Conservation (phyloP, 2,113 vertebrate genomes). For the Tricholaema leucomelas region DNA sequence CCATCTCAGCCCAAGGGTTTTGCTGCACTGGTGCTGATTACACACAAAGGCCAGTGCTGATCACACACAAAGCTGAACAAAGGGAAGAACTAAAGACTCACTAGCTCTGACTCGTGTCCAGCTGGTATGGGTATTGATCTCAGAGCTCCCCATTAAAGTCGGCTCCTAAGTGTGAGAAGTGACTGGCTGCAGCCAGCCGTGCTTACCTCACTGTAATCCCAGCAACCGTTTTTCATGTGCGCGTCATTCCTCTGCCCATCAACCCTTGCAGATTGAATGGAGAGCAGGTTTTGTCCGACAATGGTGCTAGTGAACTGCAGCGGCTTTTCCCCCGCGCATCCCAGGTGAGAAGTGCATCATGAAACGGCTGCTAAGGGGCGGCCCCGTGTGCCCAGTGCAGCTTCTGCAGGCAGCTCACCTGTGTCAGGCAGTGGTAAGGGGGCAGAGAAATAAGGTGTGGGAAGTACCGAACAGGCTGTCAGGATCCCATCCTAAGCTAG, state of each 20-base stretch:
- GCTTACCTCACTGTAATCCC: background rate
- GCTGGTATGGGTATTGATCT: background rate
- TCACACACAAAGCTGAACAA: background rate
- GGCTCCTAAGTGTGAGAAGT: background rate
- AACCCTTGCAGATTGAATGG: background rate
- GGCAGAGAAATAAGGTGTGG: background rate
- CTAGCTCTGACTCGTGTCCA: background rate
- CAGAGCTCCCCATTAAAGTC: background rate
- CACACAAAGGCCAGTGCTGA: background rate
- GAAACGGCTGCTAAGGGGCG: rapidly evolving
- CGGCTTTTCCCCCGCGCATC: rapidly evolving
- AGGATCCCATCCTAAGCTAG: background rate
- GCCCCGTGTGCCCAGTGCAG: rapidly evolving
- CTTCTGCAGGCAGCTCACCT: background rate
- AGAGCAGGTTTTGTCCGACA: background rate
- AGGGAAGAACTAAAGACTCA: background rate
- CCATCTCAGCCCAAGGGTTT: background rate
- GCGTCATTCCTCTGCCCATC: background rate
- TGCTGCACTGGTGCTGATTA: background rate
- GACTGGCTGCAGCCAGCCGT: background rate
- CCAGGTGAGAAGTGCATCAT: rapidly evolving
- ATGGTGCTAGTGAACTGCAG: rapidly evolving
- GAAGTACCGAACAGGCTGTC: background rate
- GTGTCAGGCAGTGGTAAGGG: background rate
- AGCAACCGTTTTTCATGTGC: rapidly evolving